Evolutionary conservation across 2,888 invertebrate species (phyloP).

Genomic region (Adelphocoris suturalis): DNA sequence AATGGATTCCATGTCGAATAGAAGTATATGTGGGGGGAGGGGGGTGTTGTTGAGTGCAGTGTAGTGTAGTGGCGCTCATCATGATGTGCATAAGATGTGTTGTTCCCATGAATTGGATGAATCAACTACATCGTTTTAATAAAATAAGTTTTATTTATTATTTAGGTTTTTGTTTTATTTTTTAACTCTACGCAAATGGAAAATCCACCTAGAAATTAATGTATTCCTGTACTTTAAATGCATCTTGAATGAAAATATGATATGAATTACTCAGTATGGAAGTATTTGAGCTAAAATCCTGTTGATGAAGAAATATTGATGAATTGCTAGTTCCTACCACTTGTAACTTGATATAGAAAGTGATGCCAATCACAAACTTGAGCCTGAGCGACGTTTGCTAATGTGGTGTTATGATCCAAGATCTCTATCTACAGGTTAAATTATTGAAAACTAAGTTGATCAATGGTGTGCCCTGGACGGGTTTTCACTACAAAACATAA

Average conservation of each 20-base stretch:
- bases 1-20: no score
- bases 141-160: no score
- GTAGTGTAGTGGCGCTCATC: no score
- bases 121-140: no score
- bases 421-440: background rate
- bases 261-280: background rate
- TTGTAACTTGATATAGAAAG: background rate
- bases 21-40: no score
- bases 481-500: no score
- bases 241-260: background rate
- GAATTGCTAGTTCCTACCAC: background rate
- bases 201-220: background rate
- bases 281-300: background rate
- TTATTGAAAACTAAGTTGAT: background rate
- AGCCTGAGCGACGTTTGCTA: background rate
- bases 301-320: background rate
- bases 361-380: background rate
- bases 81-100: no score
- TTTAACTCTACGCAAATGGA: background rate
- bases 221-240: background rate
- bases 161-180: no score
- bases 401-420: background rate
- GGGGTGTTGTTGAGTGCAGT: no score
- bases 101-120: no score
- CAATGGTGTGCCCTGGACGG: no score